These are phyloP conservation scores for Aphis craccivora DNA, from an alignment of 1,140 invertebrate species.

Conservation along the genomic window DNA sequence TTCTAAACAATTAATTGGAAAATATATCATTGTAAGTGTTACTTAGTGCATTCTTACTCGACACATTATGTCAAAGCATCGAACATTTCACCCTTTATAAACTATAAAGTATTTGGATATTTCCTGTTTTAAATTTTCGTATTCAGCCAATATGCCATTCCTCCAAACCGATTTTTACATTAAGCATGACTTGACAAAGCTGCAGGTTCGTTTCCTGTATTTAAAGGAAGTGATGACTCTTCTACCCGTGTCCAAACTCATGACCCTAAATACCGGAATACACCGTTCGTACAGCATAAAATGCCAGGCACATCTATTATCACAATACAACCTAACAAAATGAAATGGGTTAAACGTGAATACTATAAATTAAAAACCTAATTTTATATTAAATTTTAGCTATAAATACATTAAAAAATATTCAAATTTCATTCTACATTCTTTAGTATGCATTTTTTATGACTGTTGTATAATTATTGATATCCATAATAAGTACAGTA, in stretches of 20 bases:
- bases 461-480: not conserved
- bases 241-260: not conserved
- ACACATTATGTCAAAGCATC: not conserved
- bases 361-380: not conserved
- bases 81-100: not conserved
- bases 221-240: not conserved
- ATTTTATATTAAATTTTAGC: not conserved
- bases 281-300: not conserved
- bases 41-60: not conserved
- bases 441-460: not conserved
- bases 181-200: not conserved
- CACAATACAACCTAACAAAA: not conserved
- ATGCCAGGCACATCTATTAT: not conserved
- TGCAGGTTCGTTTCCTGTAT: not conserved
- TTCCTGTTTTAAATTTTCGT: not conserved
- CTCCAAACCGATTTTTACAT: not conserved
- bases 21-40: not conserved
- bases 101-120: not conserved
- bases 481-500: not conserved
- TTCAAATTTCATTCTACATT: not conserved
- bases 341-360: not conserved
- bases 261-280: slow-evolving; percentile 15
- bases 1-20: not conserved
- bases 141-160: slow-evolving; percentile 1
- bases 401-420: not conserved